These are phyloP conservation scores for Burhinus bistriatus DNA, from an alignment of 2,113 vertebrate species.

Conservation along the genomic window DNA sequence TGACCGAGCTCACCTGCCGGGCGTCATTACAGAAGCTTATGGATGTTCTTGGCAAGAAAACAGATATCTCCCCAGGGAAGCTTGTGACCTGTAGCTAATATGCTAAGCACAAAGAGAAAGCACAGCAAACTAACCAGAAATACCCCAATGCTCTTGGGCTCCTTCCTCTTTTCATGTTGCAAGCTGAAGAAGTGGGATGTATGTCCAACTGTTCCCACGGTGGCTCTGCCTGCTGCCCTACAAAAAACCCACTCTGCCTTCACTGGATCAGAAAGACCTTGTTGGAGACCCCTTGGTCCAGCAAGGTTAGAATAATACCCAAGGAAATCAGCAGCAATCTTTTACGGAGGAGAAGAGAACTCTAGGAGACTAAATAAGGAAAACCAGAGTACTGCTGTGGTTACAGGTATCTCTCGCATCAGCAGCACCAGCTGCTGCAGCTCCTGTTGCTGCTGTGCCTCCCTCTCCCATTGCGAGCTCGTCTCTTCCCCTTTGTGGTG, in stretches of 20 bases:
- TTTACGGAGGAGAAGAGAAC: neutral
- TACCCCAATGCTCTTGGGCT: neutral
- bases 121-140: constrained; percentile 16
- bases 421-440: neutral
- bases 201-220: rapidly evolving
- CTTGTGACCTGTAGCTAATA: neutral
- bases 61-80: neutral
- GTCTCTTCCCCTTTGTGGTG: neutral
- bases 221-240: neutral
- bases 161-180: neutral
- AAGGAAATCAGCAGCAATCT: neutral
- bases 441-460: neutral
- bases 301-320: neutral
- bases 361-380: neutral
- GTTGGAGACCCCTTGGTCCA: neutral
- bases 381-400: neutral
- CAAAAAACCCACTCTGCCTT: neutral
- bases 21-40: constrained; percentile 31
- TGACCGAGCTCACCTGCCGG: neutral
- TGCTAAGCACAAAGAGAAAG: neutral
- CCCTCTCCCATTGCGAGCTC: neutral
- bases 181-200: neutral
- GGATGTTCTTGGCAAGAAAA: constrained; percentile 32
- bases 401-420: neutral
- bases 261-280: neutral